Conservation (phyloP, 2,797 vertebrate genomes). For the Diplodus puntazzo region DNA sequence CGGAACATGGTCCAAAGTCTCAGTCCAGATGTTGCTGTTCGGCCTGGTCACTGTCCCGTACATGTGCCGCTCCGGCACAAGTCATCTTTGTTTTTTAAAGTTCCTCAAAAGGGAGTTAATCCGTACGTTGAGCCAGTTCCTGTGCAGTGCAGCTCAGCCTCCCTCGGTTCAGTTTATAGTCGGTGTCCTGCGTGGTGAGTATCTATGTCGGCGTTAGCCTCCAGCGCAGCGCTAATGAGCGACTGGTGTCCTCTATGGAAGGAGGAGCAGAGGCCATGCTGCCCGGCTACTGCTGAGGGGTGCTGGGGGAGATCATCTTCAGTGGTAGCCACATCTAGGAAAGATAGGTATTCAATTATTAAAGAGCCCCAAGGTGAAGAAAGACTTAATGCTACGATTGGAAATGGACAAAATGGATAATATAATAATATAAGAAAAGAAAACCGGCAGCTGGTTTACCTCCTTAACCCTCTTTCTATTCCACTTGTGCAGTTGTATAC, state of each 20-base stretch:
- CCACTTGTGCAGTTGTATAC: conserved; percentile 1
- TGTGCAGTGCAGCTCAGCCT: neutral
- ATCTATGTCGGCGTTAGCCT: conserved; percentile 80
- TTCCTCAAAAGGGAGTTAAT: conserved; percentile 12
- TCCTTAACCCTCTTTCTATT: neutral
- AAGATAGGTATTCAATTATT: conserved; percentile 42
- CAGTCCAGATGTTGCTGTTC: conserved; percentile 27
- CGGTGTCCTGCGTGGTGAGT: neutral
- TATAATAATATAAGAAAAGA: neutral
- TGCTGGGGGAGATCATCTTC: conserved; percentile 51
- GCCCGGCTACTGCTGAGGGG: conserved; percentile 58
- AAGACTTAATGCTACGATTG: conserved; percentile 12
- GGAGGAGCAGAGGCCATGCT: conserved; percentile 73
- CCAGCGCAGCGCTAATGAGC: conserved; percentile 71
- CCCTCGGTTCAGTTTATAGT: conserved; percentile 16
- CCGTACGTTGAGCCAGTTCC: conserved; percentile 23
- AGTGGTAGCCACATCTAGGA: conserved; percentile 47
- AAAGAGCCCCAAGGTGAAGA: conserved; percentile 20
- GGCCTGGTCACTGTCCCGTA: conserved; percentile 20
- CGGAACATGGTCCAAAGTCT: conserved; percentile 61
- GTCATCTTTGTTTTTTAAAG: conserved; percentile 27
- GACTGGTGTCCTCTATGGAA: conserved; percentile 63
- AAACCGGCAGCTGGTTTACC: neutral
- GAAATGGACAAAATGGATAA: conserved; percentile 2
- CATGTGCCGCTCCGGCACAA: conserved; percentile 25